Evolutionary conservation across 2,888 invertebrate species (phyloP).

Genomic region (Ectemnius continuus): DNA sequence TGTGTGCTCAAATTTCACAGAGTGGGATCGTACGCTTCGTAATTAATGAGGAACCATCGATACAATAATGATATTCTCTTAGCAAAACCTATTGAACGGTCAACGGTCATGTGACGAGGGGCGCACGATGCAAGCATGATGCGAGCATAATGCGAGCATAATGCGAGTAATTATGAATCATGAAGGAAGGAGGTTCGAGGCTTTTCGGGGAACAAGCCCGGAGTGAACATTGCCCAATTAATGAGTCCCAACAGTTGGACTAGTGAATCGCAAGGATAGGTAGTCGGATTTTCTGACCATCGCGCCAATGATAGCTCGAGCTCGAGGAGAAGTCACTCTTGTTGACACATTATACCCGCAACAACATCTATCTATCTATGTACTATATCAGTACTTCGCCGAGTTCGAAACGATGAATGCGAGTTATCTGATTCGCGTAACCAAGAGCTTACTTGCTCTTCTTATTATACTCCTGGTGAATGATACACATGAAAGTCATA

Average conservation of each 20-base stretch:
- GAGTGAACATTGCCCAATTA: neutral
- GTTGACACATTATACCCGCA: too few species aligned
- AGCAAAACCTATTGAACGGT: slow-evolving; percentile 73
- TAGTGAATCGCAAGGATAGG: too few species aligned
- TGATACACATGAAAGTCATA: slow-evolving; percentile 45
- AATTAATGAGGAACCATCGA: slow-evolving; percentile 76
- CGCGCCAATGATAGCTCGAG: slow-evolving; percentile 1
- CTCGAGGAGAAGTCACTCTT: too few species aligned
- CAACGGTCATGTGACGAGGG: slow-evolving; percentile 58
- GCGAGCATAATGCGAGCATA: slow-evolving; percentile 56
- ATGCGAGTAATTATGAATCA: slow-evolving; percentile 47
- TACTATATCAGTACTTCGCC: too few species aligned
- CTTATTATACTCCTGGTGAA: too few species aligned
- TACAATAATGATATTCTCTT: slow-evolving; percentile 72
- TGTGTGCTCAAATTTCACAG: slow-evolving; percentile 72
- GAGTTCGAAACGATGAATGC: too few species aligned
- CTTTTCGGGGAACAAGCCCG: slow-evolving; percentile 10
- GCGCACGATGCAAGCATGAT: slow-evolving; percentile 66
- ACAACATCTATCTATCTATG: too few species aligned
- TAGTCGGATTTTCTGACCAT: slow-evolving; percentile 1
- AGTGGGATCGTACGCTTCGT: slow-evolving; percentile 71
- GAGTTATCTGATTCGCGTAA: too few species aligned
- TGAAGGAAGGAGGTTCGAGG: slow-evolving; percentile 27
- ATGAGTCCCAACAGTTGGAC: too few species aligned
- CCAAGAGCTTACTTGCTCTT: too few species aligned